phyloP scores from a whole-genome alignment of 1,140 invertebrate species.

The Heliothis subflexa region DNA sequence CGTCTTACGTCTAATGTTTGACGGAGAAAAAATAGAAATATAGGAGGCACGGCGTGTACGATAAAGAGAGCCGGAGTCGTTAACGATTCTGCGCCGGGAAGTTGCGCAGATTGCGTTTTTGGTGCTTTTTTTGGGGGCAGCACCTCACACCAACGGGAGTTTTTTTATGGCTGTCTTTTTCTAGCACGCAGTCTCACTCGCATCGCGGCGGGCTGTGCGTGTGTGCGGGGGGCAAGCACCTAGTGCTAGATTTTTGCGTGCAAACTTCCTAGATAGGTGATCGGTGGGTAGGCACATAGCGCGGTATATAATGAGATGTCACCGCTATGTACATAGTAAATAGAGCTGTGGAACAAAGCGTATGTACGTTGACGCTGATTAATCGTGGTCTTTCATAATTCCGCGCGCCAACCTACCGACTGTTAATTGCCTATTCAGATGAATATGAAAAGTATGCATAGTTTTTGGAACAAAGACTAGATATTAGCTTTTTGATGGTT shows the following conservation, averaged over 20 bases:
- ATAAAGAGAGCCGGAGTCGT: constrained; percentile 85
- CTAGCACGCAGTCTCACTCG: constrained; percentile 78
- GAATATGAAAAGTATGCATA: constrained; percentile 43
- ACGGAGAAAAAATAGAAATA: constrained; percentile 86
- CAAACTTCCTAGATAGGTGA: constrained; percentile 81
- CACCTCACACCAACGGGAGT: constrained; percentile 83
- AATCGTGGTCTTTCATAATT: constrained; percentile 83
- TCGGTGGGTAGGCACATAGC: constrained; percentile 65
- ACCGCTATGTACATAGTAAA: constrained; percentile 76
- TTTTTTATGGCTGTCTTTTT: constrained; percentile 85
- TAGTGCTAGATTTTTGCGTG: constrained; percentile 84
- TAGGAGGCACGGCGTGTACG: constrained; percentile 83
- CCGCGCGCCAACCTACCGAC: constrained; percentile 47
- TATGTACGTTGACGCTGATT: constrained; percentile 76
- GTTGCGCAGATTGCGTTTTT: constrained; percentile 86
- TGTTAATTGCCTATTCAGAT: constrained; percentile 47
- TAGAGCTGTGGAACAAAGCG: constrained; percentile 78
- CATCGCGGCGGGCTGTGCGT: constrained; percentile 60
- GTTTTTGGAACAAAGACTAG: constrained; percentile 39
- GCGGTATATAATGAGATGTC: constrained; percentile 83
- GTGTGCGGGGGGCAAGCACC: constrained; percentile 78
- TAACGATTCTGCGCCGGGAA: constrained; percentile 86
- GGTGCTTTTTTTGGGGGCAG: constrained; percentile 85
- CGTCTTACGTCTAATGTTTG: constrained; percentile 81
- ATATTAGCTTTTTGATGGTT: neutral